Evolutionary conservation across 2,113 vertebrate genomes (phyloP), one percentile per base, ranked within the genome.

Genomic region (Gorsachius goisagi): DNA sequence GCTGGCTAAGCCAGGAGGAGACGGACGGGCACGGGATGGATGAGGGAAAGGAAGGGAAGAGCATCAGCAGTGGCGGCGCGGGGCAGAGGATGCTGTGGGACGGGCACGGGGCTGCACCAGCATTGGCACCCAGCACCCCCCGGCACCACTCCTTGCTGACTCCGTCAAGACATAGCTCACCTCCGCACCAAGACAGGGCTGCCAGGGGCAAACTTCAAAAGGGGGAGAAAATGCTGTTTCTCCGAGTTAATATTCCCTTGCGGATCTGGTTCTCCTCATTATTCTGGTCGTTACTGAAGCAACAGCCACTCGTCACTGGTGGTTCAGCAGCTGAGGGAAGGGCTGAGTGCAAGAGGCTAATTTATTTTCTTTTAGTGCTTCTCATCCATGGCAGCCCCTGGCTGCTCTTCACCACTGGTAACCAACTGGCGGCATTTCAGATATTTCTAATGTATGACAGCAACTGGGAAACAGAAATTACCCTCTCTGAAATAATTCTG

Each of bases 341-440:
- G 92, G 89, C 89, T 93, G 93, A 96, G 95, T 84, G 94, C 96
- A 95, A 97, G 89, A 96, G 89, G 95, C 86, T 96, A 95, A 96
- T 97, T 94, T 92, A 95, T 97, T 96, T 96, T 92, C 95, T 94
- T 94, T 95, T 92, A 95, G 93, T 85, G 93, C 94, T 95, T 81
- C 86, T 95, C 89, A 93, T 94, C 93, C 84, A 50, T 89, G 94
- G 93, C 94, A 95, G 95, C 94, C 93, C 89, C 94, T 85, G 94
- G 94, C 93, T 95, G 95, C 93, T 95, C 94, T 89, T 95, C 89
- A 89, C 93, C 87, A 62, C 91, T 91, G 93, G 91, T 85, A 94
- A 93, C 93, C 93, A 89, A 93, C 89, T 78, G 39, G 89, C 95
- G 89, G 95, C 96, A 91, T 92, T 97, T 96, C 86, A 95, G 91